phyloP scores from a whole-genome alignment of 2,113 vertebrate genomes.

The Cromileptes altivelis region DNA sequence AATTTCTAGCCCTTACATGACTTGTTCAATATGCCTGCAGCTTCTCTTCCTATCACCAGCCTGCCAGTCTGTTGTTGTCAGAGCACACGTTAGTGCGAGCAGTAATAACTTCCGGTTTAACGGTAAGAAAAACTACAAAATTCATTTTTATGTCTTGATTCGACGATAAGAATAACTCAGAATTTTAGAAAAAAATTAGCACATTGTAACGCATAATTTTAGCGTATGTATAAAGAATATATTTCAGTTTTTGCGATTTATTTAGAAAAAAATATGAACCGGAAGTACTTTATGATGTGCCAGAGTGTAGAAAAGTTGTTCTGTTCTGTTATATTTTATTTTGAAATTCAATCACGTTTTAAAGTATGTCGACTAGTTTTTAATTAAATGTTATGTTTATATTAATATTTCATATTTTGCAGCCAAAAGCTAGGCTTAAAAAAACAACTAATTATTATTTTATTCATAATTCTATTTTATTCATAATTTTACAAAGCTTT shows the following conservation, averaged over 20 bases:
- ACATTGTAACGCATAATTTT: rapidly evolving
- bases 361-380: too few relatives aligned
- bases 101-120: slow-evolving; percentile 60
- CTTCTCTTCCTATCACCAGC: slow-evolving; percentile 1
- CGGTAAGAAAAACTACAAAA: background rate
- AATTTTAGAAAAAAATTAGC: background rate
- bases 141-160: background rate
- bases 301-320: slow-evolving; percentile 51
- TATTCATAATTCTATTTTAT: too few relatives aligned
- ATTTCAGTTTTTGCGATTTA: background rate
- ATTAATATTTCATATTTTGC: background rate
- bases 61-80: slow-evolving; percentile 33
- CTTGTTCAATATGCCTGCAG: background rate
- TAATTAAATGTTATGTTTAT: background rate
- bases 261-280: slow-evolving; percentile 34
- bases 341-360: slow-evolving; percentile 13
- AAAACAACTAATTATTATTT: too few relatives aligned
- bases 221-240: rapidly evolving
- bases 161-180: rapidly evolving
- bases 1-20: background rate
- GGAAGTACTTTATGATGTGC: slow-evolving; percentile 53
- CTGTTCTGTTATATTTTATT: slow-evolving; percentile 7
- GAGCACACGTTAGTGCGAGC: slow-evolving; percentile 11
- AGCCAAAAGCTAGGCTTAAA: background rate
- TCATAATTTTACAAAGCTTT: background rate